Percentiles rank a stretch among this genome's conserved stretches.
Evolutionary conservation across 23 tunicate species (phyloP).

Genomic region (Trididemnum clinides): DNA sequence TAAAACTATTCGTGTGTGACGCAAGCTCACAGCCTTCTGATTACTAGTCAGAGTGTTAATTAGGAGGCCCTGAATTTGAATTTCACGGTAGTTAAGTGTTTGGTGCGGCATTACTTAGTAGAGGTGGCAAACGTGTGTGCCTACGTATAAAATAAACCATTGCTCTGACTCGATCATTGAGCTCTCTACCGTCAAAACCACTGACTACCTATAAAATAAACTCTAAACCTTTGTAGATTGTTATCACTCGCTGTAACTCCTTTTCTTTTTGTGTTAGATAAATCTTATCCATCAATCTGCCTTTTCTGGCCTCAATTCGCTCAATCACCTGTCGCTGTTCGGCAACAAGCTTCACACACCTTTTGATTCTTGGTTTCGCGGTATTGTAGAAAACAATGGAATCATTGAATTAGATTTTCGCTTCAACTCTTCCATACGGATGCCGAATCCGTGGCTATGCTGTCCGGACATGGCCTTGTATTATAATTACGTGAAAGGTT

Average conservation of each 20-base stretch:
- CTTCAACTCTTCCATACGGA: background rate
- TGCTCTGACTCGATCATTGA: too few species aligned
- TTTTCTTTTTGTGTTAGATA: background rate
- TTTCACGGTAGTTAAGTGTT: too few species aligned
- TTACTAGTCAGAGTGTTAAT: too few species aligned
- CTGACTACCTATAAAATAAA: too few species aligned
- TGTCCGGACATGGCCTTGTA: conserved; percentile 32
- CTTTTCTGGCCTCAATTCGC: conserved; percentile 31
- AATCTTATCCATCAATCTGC: background rate
- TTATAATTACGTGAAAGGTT: conserved; percentile 1
- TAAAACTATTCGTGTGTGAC: too few species aligned
- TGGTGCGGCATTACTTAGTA: too few species aligned
- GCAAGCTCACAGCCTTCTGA: too few species aligned
- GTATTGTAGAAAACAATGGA: conserved; percentile 34
- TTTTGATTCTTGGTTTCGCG: conserved; percentile 35
- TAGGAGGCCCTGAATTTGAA: too few species aligned
- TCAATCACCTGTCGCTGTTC: conserved; percentile 54
- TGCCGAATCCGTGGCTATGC: conserved; percentile 68
- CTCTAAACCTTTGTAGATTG: background rate
- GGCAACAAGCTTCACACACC: conserved; percentile 42
- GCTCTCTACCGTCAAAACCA: too few species aligned
- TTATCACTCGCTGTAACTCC: background rate
- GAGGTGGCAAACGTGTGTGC: too few species aligned
- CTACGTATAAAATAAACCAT: too few species aligned
- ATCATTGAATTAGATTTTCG: conserved; percentile 38